Evolutionary conservation across 2,888 invertebrate genomes (phyloP).

Genomic region (Buathra laborator): DNA sequence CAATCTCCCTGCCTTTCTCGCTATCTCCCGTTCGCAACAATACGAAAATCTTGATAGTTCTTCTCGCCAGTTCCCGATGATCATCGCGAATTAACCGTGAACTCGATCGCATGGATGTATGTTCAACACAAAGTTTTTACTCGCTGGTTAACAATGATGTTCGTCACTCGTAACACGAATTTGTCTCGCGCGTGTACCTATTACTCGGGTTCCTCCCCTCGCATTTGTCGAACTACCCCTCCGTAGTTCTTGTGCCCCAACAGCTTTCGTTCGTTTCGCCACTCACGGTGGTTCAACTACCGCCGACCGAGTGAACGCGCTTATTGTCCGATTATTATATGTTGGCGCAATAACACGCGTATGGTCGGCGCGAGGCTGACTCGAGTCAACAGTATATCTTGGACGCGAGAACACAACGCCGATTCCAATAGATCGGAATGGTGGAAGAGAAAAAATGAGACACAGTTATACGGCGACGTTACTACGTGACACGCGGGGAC

Average conservation of each 20-base stretch:
- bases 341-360: conserved; percentile 77
- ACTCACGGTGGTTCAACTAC: not conserved
- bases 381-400: conserved; percentile 71
- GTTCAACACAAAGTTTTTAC: conserved; percentile 1
- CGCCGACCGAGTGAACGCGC: conserved; percentile 15
- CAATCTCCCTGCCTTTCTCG: conserved; percentile 1
- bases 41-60: conserved; percentile 55
- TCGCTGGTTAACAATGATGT: conserved; percentile 20
- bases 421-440: not conserved
- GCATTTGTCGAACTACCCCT: conserved; percentile 7
- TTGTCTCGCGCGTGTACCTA: conserved; percentile 75
- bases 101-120: conserved; percentile 6
- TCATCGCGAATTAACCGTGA: conserved; percentile 46
- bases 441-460: conserved; percentile 30
- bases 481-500: conserved; percentile 42
- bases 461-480: not conserved
- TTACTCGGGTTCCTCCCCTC: conserved; percentile 21
- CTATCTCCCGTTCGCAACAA: conserved; percentile 39
- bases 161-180: conserved; percentile 62
- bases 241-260: not conserved
- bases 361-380: conserved; percentile 49
- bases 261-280: conserved; percentile 4
- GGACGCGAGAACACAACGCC: no score
- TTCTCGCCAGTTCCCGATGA: conserved; percentile 21
- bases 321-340: conserved; percentile 53